Evolutionary conservation across 2,797 vertebrate genomes (phyloP), one percentile per base, ranked within the genome.

Genomic region (Phoebastria nigripes): DNA sequence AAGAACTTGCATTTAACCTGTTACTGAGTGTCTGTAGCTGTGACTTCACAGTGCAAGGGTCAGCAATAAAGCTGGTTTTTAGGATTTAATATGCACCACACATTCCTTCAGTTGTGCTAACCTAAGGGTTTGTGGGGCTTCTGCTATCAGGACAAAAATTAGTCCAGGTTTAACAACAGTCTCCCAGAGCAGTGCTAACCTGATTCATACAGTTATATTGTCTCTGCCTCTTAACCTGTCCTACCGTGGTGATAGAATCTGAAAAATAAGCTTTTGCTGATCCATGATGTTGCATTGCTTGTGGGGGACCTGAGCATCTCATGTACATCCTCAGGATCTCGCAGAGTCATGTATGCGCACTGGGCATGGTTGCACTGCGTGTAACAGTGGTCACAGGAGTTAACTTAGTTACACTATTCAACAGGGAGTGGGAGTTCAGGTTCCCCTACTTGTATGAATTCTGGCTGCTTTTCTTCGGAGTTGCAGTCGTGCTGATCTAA

Each of bases 261-360:
- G 56, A 63, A 51, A 29, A 44, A 42, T 2, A 39, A 46, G 33
- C 42, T 73, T 79, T n/a, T 55, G 35, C 54, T 67, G 59, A 26
- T 49, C 24, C 21, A 5, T 0, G 0, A 31, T 20, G 29, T 52
- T 25, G 35, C 35, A 4, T 18, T 62, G 67, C 33, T 39, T 31
- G 12, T 8, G 59, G 31, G 59, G 41, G 18, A 33, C 63, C 39
- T 46, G 29, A 58, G 70, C 46, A 28, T 15, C 77, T 39, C 24
- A 28, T 8, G 29, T 26, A 18, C 1, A 0, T 31, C 49, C 51
- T 63, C 63, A 47, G 78, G 65, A 46, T 47, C 44, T 56, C 4
- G 0, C 29, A 6, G 77, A 44, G 54, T 20, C 26, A 1, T 2
- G 26, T 15, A 1, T n/a, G 26, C 3, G 1, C 15, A 2, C 44